Percentiles rank a stretch among this genome's conserved stretches.
phyloP scores from a whole-genome alignment of 2,888 invertebrate species.

The Suillia variegata region DNA sequence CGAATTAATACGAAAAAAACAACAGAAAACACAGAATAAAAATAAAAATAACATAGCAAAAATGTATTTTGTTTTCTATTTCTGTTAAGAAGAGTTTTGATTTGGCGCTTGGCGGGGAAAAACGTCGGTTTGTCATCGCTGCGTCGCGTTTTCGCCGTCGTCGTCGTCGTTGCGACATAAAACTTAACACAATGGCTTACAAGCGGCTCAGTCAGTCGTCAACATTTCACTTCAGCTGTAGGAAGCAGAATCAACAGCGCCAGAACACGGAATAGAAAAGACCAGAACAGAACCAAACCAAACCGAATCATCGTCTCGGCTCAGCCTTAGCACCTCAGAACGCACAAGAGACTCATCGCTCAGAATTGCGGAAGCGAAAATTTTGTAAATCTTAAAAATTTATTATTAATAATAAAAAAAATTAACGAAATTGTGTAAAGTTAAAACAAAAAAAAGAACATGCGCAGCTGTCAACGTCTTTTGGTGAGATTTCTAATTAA shows the following conservation, averaged over 20 bases:
- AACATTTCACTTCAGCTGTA: slow-evolving; percentile 40
- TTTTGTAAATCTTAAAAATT: not conserved
- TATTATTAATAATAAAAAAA: not conserved
- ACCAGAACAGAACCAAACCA: slow-evolving; percentile 5
- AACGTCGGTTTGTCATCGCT: not conserved
- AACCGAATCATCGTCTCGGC: not conserved
- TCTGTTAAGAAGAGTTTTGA: not conserved
- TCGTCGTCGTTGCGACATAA: slow-evolving; percentile 32
- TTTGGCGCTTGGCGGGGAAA: no score
- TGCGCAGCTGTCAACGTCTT: slow-evolving; percentile 28
- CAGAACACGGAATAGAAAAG: slow-evolving; percentile 11
- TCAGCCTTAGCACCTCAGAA: no score
- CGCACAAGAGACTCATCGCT: no score
- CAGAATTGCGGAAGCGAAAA: no score
- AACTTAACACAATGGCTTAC: slow-evolving; percentile 41
- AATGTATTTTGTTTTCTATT: not conserved
- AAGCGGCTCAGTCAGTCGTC: slow-evolving; percentile 47
- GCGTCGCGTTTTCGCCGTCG: not conserved
- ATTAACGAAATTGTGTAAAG: no score
- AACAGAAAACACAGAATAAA: no score
- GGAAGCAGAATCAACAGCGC: slow-evolving; percentile 25
- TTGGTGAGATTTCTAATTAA: slow-evolving; percentile 25
- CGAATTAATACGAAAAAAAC: not conserved
- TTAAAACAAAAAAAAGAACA: no score
- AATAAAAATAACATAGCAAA: not conserved